These are phyloP conservation scores for Gymnopithys bicolor DNA, from an alignment of 2,797 vertebrate genomes.

Conservation along the genomic window DNA sequence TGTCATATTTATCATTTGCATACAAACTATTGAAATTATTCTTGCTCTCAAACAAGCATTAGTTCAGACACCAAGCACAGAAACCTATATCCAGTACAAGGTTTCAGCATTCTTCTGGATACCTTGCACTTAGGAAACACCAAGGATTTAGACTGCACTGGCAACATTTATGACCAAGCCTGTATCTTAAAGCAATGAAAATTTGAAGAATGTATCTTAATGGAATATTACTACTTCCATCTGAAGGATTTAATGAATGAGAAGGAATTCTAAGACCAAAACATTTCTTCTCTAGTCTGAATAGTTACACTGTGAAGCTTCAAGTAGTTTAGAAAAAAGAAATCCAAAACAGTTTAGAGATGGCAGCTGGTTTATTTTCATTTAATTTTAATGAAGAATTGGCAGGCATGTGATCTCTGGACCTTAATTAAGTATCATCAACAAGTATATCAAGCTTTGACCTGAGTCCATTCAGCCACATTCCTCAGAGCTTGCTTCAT, in stretches of 20 bases:
- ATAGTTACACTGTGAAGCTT: background rate
- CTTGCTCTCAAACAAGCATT: background rate
- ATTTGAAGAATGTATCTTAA: background rate
- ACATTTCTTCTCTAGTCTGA: background rate
- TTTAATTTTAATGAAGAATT: slow-evolving; percentile 1
- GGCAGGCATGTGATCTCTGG: background rate
- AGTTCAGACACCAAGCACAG: background rate
- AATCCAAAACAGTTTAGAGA: background rate
- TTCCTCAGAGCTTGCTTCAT: background rate
- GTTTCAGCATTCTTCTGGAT: background rate
- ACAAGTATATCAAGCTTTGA: background rate
- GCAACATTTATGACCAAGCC: background rate
- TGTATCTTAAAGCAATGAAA: background rate
- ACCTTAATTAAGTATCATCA: background rate
- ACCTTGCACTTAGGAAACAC: background rate
- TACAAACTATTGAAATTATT: background rate
- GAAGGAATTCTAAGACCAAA: background rate
- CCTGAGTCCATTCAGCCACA: background rate
- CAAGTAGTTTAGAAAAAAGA: background rate
- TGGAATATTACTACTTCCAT: background rate
- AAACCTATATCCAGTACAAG: background rate
- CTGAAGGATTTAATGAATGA: background rate
- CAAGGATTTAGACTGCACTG: background rate
- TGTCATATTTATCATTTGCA: background rate
- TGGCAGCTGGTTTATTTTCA: background rate